These are phyloP conservation scores for Dugesia japonica DNA, from an alignment of 2,888 invertebrate genomes.

Conservation along the genomic window DNA sequence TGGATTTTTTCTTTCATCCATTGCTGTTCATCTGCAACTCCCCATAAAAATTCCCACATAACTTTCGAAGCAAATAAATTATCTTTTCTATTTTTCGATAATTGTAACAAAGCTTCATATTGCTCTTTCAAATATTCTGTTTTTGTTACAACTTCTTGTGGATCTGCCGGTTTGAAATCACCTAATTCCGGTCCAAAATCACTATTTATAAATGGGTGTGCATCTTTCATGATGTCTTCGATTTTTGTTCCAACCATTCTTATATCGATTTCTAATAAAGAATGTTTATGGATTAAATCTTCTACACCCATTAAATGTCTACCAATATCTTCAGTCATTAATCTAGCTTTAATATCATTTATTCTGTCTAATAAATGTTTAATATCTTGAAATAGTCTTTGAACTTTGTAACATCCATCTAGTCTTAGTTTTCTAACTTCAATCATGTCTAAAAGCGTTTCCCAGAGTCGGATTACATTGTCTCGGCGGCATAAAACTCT, in stretches of 20 bases:
- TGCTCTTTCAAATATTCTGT: constrained; percentile 82
- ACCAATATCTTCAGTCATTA: constrained; percentile 89
- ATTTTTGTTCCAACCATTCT: constrained; percentile 92
- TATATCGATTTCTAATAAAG: constrained; percentile 88
- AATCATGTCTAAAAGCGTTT: constrained; percentile 79
- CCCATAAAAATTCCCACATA: constrained; percentile 99
- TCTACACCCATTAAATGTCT: constrained; percentile 99
- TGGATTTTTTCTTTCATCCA: constrained; percentile 59
- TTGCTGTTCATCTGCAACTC: constrained; percentile 78
- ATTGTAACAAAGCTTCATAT: constrained; percentile 78
- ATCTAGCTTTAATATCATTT: constrained; percentile 79
- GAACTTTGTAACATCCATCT: constrained; percentile 73
- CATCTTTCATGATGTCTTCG: constrained; percentile 82
- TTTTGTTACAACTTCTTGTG: constrained; percentile 77
- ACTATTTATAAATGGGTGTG: constrained; percentile 75
- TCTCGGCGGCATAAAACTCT: constrained; percentile 70
- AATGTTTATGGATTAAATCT: constrained; percentile 91
- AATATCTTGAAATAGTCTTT: constrained; percentile 72
- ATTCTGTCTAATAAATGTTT: constrained; percentile 82
- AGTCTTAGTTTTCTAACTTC: constrained; percentile 76
- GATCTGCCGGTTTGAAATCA: constrained; percentile 87
- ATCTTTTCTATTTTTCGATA: constrained; percentile 70
- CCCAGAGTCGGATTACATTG: constrained; percentile 90
- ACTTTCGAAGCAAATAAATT: constrained; percentile 87
- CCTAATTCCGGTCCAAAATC: constrained; percentile 50